Evolutionary conservation across 2,888 invertebrate species (phyloP).

Genomic region (Drosophila antonietae): DNA sequence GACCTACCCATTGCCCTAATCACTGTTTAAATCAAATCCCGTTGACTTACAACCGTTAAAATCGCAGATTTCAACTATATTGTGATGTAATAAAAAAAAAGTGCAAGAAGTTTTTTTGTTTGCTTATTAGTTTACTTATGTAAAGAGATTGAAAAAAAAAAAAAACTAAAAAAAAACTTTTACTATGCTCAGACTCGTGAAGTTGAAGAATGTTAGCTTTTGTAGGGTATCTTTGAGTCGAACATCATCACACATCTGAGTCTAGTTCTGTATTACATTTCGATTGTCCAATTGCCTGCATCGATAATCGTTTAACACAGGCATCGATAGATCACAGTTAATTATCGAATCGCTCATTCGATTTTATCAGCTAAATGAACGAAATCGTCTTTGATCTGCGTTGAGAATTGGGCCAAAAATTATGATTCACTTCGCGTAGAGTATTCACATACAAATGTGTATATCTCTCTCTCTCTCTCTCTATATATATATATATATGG

Average conservation of each 20-base stretch:
- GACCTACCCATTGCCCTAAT: conserved; percentile 27
- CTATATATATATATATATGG: accelerated
- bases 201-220: background rate
- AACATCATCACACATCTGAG: background rate
- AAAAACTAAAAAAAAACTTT: no score
- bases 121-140: no score
- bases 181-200: no score
- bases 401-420: conserved; percentile 12
- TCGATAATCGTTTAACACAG: background rate
- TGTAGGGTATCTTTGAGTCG: background rate
- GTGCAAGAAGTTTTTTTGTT: background rate
- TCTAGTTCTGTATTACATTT: background rate
- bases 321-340: conserved; percentile 27
- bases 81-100: background rate
- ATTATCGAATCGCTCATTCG: conserved; percentile 54
- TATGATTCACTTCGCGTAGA: conserved; percentile 39
- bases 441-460: no score
- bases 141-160: no score
- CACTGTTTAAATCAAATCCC: conserved; percentile 9
- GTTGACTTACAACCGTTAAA: conserved; percentile 6
- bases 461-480: background rate
- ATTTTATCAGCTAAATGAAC: conserved; percentile 57
- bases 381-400: conserved; percentile 62
- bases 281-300: background rate
- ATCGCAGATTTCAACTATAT: background rate